Evolutionary conservation across 1,140 invertebrate genomes (phyloP).

Genomic region (Acromyrmex echinatior): DNA sequence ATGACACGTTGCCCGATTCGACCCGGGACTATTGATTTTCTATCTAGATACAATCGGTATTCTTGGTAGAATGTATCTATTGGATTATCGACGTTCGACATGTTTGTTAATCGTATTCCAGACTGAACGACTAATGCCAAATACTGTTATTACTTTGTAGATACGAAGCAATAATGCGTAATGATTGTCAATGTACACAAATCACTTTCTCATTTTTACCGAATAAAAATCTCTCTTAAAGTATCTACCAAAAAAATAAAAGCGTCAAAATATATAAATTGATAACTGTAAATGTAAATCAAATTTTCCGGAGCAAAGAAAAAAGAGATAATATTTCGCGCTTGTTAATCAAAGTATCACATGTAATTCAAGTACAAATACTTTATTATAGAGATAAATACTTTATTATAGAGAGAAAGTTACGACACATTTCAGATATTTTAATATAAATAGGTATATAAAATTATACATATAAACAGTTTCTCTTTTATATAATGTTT

Average conservation of each 20-base stretch:
- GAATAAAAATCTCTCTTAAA: neutral
- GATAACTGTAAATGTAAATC: neutral
- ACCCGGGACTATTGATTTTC: constrained; percentile 35
- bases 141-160: neutral
- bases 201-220: neutral
- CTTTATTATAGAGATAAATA: neutral
- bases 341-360: constrained; percentile 6
- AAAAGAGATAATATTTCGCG: neutral
- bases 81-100: constrained; percentile 49
- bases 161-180: neutral
- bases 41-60: constrained; percentile 12
- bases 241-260: neutral
- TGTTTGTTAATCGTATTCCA: constrained; percentile 42
- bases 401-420: constrained; percentile 5
- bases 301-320: neutral
- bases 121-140: neutral
- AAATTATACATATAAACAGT: neutral
- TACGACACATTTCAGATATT: neutral
- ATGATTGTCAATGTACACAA: constrained; percentile 23
- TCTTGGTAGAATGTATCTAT: constrained; percentile 46
- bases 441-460: neutral
- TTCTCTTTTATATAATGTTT: constrained; percentile 18
- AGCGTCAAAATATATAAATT: neutral
- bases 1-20: constrained; percentile 46
- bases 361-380: neutral